Evolutionary conservation across 2,113 vertebrate species (phyloP), one percentile per base, ranked within the genome.

Genomic region (Urocolius indicus): DNA sequence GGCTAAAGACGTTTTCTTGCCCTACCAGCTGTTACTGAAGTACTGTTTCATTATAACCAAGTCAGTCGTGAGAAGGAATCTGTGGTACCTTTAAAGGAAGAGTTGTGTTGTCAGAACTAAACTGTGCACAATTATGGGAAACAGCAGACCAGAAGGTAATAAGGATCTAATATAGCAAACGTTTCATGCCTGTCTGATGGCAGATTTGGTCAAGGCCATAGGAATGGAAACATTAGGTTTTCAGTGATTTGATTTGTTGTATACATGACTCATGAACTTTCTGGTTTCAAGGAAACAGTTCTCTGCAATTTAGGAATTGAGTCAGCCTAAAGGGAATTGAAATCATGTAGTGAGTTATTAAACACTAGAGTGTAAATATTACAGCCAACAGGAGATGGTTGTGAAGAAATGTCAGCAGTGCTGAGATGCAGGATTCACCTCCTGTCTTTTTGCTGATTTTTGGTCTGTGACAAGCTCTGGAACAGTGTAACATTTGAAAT

Each of bases 231-330:
- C 36, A 24, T 27, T 6, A 83, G 32, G 29, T 96, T 93, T 87
- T 80, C 48, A 87, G 67, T 86, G 87, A 84, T 87, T 91, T 87
- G 59, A 8, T 84, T 95, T 85, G 43, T 82, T 82, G 63, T 75
- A 10, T 80, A 86, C 54, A 57, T 78, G 71, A 90, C 16, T 75
- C 79, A 65, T 88, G 71, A 89, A 94, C 93, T 96, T 96, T 93
- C 88, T 93, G 77, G 63, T 95, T 96, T 92, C 66, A 82, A 81
- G 87, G 85, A 96, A 94, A 84, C 34, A 43, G 58, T 84, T 88
- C 68, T 81, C 58, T 94, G 83, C 89, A 93, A 94, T 91, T 96
- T 79, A 80, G 79, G 76, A 94, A 88, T 89, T 91, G 90, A 95
- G 80, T 96, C 95, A 95, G 74, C 76, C 77, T 92, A 43, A 76